Evolutionary conservation across 1,140 invertebrate species (phyloP), one percentile per base, ranked within the genome.

Genomic region (Mesaphorura yosii): DNA sequence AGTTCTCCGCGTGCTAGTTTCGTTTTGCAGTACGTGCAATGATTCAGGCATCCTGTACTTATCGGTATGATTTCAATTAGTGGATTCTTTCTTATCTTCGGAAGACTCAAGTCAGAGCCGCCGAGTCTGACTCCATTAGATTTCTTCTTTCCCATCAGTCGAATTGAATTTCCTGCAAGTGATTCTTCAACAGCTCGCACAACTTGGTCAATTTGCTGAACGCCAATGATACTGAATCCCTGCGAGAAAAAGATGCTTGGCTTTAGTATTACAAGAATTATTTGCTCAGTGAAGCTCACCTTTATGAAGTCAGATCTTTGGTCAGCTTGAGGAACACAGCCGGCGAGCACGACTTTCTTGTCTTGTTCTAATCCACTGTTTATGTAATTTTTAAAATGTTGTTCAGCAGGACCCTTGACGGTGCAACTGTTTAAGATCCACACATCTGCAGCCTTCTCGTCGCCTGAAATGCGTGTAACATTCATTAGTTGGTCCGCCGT

Each of bases 11-110:
- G 71, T 0, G 94, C 94, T 71, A 95, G 90, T 68, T 98, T 98
- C 0, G 94, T 98, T 70, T 98, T 98, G 66, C 94, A 98, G 67
- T 98, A 98, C 0, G 94, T 97, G 68, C 95, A 98, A 62, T 96
- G 88, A 73, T 98, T 98, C 3, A 98, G 70, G 67, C 95, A 98
- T 0, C 93, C 95, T 2, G 91, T 96, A 69, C 92, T 98, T 15
- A 98, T 95, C 0, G 95, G 81, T 58, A 98, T 94, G 47, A 98
- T 98, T 76, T 98, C 95, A 57, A 98, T 87, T 0, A 97, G 72
- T 3, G 90, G 88, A 74, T 98, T 98, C 66, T 86, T 84, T 47
- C 95, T 73, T 7, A 98, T 84, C 75, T 98, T 98, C 0, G 94
- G 94, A 3, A 98, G 70, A 38, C 78, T 72, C 0, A 98, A 70